phyloP scores from a whole-genome alignment of 2,113 vertebrate genomes.

The Prinia subflava region DNA sequence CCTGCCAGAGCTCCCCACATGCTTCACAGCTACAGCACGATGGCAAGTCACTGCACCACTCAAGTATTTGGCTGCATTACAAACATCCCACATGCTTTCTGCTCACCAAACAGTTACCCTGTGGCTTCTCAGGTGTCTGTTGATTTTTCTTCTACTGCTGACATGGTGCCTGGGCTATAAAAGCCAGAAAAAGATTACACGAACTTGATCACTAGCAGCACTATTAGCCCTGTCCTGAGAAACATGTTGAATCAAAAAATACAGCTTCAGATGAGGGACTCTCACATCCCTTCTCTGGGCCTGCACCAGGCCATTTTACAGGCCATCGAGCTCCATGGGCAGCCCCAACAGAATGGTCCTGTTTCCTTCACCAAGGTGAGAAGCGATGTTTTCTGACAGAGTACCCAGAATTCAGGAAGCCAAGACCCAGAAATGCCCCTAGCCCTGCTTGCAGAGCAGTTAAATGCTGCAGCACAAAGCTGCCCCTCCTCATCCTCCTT shows the following conservation, averaged over 20 bases:
- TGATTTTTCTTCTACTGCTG: not conserved
- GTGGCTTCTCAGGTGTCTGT: not conserved
- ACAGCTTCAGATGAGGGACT: not conserved
- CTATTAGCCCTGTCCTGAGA: not conserved
- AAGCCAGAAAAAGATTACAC: not conserved
- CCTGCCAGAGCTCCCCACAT: not conserved
- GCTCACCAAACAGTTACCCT: not conserved
- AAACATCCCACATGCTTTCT: not conserved
- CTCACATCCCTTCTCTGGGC: not conserved
- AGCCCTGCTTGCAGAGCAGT: not conserved
- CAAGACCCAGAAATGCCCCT: not conserved
- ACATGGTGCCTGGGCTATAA: not conserved
- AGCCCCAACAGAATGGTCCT: not conserved
- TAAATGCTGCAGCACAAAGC: not conserved
- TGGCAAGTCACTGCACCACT: not conserved
- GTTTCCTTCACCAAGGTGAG: not conserved
- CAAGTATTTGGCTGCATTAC: not conserved
- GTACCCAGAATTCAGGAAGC: not conserved
- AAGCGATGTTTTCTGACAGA: not conserved
- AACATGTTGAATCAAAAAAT: rapidly evolving
- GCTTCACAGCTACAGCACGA: not conserved
- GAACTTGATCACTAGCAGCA: not conserved
- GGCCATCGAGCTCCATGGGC: rapidly evolving
- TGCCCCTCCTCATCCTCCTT: not conserved
- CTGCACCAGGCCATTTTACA: not conserved